These are phyloP conservation scores for Fistularia tabacaria DNA, from an alignment of 2,797 vertebrate species.

Conservation along the genomic window DNA sequence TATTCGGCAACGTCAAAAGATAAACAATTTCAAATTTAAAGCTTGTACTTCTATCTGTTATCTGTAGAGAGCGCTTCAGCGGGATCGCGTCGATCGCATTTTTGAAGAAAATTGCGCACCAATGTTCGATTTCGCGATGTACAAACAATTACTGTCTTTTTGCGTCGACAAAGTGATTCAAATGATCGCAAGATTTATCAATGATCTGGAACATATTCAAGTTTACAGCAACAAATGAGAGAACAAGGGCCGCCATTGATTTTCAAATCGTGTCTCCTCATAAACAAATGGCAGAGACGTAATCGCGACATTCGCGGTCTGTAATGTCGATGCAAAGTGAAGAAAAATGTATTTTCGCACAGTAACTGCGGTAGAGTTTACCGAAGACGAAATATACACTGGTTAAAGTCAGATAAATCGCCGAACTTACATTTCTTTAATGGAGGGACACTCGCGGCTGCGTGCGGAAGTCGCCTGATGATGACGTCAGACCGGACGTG, in stretches of 20 bases:
- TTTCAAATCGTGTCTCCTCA: slow-evolving; percentile 28
- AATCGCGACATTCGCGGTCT: background rate
- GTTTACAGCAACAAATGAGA: background rate
- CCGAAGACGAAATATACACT: too few species aligned
- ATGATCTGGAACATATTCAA: background rate
- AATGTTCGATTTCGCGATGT: too few species aligned
- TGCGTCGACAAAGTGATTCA: too few species aligned
- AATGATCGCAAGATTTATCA: background rate
- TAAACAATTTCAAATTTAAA: too few species aligned
- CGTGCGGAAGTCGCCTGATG: slow-evolving; percentile 32
- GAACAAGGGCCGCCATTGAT: slow-evolving; percentile 46
- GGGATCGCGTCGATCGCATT: too few species aligned
- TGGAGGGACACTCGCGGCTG: slow-evolving; percentile 8
- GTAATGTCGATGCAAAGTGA: background rate
- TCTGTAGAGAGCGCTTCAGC: too few species aligned
- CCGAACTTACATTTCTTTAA: slow-evolving; percentile 56
- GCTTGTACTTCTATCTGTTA: too few species aligned
- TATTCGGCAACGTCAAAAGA: too few species aligned
- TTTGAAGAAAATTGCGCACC: too few species aligned
- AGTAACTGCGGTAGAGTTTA: too few species aligned
- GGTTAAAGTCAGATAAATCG: background rate
- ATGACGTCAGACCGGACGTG: slow-evolving; percentile 52
- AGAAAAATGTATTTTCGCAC: background rate
- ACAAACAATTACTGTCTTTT: too few species aligned
- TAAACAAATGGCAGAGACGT: slow-evolving; percentile 22